Evolutionary conservation across 2,113 vertebrate genomes (phyloP), one percentile per base, ranked within the genome.

Genomic region (Corapipo altera): DNA sequence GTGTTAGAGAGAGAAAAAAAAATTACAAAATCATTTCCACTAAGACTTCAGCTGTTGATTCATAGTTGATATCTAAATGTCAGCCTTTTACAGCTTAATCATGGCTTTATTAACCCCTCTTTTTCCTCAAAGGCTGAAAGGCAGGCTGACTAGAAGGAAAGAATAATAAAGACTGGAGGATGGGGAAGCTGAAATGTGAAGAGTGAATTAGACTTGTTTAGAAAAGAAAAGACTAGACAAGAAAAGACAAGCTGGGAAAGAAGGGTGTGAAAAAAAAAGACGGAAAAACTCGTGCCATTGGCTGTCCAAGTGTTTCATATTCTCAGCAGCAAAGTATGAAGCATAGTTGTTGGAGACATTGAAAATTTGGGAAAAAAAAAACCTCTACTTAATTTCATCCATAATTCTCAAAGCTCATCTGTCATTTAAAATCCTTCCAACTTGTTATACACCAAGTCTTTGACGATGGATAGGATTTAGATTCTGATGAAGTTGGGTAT

Each of bases 221-320:
- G 92, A 92, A 91, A 91, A 81, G 90, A 96, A 88, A 96, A 93
- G 91, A 84, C 91, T 93, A 91, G 91, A 93, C 94, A 94, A 84
- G 72, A 89, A 92, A 96, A 96, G 96, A 96, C 96, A 97, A 97
- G 94, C 95, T 97, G 96, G 93, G 94, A 97, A 97, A 96, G 96
- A 95, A 94, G 94, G 89, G 96, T 96, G 95, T 96, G 94, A 95
- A 96, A 96, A 96, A 95, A 95, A 96, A 82, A 3, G 95, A 58
- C n/a, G 11, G 84, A 85, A 95, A 88, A 59, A 81, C 67, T 77
- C 61, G 6, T 59, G 71, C 73, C 33, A 90, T 74, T 92, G 67
- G 66, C 55, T 89, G 32, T n/a, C 69, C 55, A 85, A 94, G 81
- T 54, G 83, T 94, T 92, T 87, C 85, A 94, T 85, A 85, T 93